Conservation (phyloP, 2,113 vertebrate genomes). For the Shinisaurus crocodilurus region DNA sequence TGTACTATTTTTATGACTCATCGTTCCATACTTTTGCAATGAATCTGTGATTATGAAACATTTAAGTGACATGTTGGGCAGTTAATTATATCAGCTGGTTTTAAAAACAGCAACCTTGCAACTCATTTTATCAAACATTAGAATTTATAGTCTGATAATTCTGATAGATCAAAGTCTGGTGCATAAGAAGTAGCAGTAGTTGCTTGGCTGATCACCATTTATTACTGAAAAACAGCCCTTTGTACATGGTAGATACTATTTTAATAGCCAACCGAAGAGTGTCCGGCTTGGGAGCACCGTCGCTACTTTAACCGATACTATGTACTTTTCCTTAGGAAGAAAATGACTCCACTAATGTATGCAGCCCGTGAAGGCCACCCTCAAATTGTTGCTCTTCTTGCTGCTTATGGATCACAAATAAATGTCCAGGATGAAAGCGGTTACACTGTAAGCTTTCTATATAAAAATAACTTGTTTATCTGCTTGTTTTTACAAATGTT, state of each 20-base stretch:
- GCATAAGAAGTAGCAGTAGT: not conserved
- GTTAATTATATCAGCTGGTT: not conserved
- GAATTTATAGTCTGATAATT: not conserved
- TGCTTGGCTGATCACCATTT: not conserved
- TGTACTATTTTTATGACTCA: not conserved
- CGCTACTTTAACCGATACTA: slow-evolving; percentile 1
- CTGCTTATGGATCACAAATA: slow-evolving; percentile 84
- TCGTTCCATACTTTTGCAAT: not conserved
- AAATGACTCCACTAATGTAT: slow-evolving; percentile 90
- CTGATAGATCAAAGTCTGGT: not conserved
- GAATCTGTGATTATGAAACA: not conserved
- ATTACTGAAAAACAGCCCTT: not conserved
- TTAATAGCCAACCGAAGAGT: not conserved
- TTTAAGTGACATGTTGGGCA: not conserved
- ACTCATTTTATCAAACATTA: not conserved
- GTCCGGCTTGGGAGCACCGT: not conserved
- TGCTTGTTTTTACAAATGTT: not conserved
- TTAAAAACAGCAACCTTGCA: not conserved
- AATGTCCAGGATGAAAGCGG: slow-evolving; percentile 85
- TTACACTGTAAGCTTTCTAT: slow-evolving; percentile 83
- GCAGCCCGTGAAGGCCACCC: slow-evolving; percentile 82
- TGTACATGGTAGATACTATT: not conserved
- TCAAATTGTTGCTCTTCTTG: slow-evolving; percentile 86
- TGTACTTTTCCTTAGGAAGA: slow-evolving; percentile 74
- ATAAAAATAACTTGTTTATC: not conserved